Evolutionary conservation across 2,113 vertebrate species (phyloP), one percentile per base, ranked within the genome.

Genomic region (Python bivittatus): DNA sequence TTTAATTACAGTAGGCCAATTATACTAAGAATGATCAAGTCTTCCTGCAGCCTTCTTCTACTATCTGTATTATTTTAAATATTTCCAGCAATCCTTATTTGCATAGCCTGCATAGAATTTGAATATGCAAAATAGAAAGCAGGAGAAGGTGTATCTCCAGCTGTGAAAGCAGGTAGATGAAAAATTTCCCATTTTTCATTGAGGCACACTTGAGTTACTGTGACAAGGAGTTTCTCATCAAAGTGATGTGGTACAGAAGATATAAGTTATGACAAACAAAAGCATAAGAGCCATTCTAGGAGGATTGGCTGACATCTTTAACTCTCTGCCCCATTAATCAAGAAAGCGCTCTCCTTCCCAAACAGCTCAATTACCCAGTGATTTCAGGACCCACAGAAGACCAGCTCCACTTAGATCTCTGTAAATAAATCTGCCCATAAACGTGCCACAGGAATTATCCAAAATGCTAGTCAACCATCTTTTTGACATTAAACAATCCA

Each of bases 371-470:
- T 86, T 91, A 85, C 90, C 93, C 92, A 92, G 60, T 93, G 84
- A 91, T 91, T 86, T 94, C 72, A 93, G 90, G 88, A 92, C 91
- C 53, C 1, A 38, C 86, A 94, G 90, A 94, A 95, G 92, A 93
- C 38, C 44, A 94, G 88, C 93, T 33, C 88, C 54, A 89, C 52
- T 72, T 72, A 56, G 92, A 90, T 68, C 7, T 27, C 93, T 91
- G 94, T 95, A 95, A 96, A 96, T 95, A 94, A 72, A 91, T 54
- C n/a, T 33, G 68, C 87, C 91, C 60, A 7, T 83, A 93, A 92
- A 93, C 0, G 0, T 89, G 92, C 56, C 94, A 91, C 58, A 84
- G 92, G 91, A 94, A 95, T 95, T 86, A 94, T 91, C 85, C 88
- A 11, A 85, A 90, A 93, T 88, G 56, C 79, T 86, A 17, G 90